A percentile compares a stretch with the other conserved stretches of the same genome.
Conservation (phyloP, 2,113 vertebrate species). For the Xenopus borealis region DNA sequence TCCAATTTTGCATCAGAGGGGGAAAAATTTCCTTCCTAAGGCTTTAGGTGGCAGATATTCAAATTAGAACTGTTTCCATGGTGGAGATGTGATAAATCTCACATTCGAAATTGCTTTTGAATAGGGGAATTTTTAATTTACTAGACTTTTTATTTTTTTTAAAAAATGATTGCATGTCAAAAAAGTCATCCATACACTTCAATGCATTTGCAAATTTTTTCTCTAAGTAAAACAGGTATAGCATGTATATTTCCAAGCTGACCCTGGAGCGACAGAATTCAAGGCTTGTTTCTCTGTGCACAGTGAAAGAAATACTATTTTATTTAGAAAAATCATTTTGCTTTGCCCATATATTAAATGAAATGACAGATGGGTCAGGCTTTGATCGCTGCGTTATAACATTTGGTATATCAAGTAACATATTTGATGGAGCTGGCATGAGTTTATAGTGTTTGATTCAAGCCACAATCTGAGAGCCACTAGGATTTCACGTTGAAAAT, state of each 20-base stretch:
- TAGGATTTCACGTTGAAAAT: slow-evolving; percentile 79
- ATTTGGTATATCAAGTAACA: slow-evolving; percentile 83
- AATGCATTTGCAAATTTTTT: too few relatives aligned
- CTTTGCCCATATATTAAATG: slow-evolving; percentile 72
- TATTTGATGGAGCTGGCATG: slow-evolving; percentile 85
- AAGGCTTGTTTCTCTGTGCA: slow-evolving; percentile 52
- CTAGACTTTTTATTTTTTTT: too few relatives aligned
- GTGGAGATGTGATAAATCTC: too few relatives aligned
- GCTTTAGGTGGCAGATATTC: too few relatives aligned
- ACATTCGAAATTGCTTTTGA: too few relatives aligned
- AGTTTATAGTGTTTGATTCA: slow-evolving; percentile 78
- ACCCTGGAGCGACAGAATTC: slow-evolving; percentile 2
- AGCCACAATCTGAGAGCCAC: slow-evolving; percentile 80
- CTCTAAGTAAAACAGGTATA: too few relatives aligned
- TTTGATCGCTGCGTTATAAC: slow-evolving; percentile 78
- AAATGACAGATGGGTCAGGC: slow-evolving; percentile 85
- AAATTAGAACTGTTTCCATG: too few relatives aligned
- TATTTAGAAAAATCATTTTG: slow-evolving; percentile 65
- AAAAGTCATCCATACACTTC: too few relatives aligned
- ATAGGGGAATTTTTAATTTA: too few relatives aligned
- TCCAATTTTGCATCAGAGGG: too few relatives aligned
- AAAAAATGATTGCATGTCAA: too few relatives aligned
- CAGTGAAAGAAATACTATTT: slow-evolving; percentile 64
- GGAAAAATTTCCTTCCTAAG: too few relatives aligned
- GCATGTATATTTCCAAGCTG: not conserved